phyloP scores from a whole-genome alignment of 1,140 invertebrate genomes.

The Probaryconus sp. region DNA sequence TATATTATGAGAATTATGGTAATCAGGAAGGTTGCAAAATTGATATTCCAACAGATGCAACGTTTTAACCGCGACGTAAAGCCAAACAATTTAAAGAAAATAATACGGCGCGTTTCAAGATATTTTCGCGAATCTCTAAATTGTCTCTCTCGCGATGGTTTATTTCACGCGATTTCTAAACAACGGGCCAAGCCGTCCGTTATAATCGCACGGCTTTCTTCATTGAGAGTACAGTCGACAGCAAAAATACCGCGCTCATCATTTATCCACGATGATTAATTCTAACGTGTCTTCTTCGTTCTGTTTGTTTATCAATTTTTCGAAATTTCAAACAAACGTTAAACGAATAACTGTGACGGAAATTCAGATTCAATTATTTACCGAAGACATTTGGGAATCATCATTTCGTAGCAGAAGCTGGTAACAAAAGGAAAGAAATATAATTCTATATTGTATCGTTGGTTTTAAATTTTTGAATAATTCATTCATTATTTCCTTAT shows the following conservation, averaged over 20 bases:
- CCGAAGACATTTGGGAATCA: too few relatives aligned
- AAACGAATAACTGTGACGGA: too few relatives aligned
- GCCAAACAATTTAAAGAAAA: too few relatives aligned
- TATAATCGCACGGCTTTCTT: conserved; percentile 61
- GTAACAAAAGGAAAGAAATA: too few relatives aligned
- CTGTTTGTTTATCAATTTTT: conserved; percentile 3
- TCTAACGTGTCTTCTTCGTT: neutral
- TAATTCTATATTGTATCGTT: too few relatives aligned
- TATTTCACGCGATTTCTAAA: conserved; percentile 58
- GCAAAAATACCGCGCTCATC: conserved; percentile 24
- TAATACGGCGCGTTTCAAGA: neutral
- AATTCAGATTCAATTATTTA: too few relatives aligned
- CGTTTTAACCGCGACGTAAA: neutral
- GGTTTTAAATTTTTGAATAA: too few relatives aligned
- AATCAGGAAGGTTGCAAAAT: too few relatives aligned
- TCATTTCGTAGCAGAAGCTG: too few relatives aligned
- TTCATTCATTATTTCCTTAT: too few relatives aligned
- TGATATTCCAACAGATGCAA: too few relatives aligned
- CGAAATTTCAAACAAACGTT: neutral
- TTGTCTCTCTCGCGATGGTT: conserved; percentile 33
- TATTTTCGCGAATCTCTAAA: conserved; percentile 32
- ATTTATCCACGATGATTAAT: conserved; percentile 5
- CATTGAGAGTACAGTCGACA: conserved; percentile 53
- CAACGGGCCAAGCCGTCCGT: conserved; percentile 60
- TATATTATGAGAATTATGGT: too few relatives aligned